phyloP scores from a whole-genome alignment of 1,140 invertebrate species.

The Phthorimaea operculella region DNA sequence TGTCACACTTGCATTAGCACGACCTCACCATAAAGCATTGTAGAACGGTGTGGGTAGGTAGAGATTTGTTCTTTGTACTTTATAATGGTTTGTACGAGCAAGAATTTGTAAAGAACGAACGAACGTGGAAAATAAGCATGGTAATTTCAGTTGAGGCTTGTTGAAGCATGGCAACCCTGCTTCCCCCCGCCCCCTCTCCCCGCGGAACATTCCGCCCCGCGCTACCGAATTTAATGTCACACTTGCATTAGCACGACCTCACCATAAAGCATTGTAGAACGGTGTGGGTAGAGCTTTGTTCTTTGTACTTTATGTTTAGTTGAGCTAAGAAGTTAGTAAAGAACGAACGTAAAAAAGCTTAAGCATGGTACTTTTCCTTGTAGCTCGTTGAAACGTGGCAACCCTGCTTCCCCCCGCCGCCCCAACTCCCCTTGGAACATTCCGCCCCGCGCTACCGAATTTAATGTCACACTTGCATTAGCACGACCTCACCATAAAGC shows the following conservation, averaged over 20 bases:
- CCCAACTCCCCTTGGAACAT: constrained; percentile 25
- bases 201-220: constrained; percentile 34
- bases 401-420: constrained; percentile 8
- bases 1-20: constrained; percentile 17
- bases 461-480: constrained; percentile 27
- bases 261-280: too few relatives aligned
- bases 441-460: constrained; percentile 45
- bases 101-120: too few relatives aligned
- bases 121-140: too few relatives aligned
- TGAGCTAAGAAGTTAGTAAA: too few relatives aligned
- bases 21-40: not conserved
- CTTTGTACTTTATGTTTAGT: too few relatives aligned
- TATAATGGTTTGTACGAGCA: too few relatives aligned
- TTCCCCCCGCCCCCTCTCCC: constrained; percentile 10
- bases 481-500: not conserved
- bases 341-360: too few relatives aligned
- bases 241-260: not conserved
- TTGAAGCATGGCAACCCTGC: constrained; percentile 4
- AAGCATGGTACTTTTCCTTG: too few relatives aligned
- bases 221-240: constrained; percentile 50
- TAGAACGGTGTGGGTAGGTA: too few relatives aligned
- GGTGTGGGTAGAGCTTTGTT: too few relatives aligned
- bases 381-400: not conserved
- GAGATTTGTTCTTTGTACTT: too few relatives aligned
- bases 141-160: too few relatives aligned